A percentile compares a stretch with the other conserved stretches of the same genome.
phyloP scores from a whole-genome alignment of 2,888 invertebrate genomes.

The Doris montereyensis region DNA sequence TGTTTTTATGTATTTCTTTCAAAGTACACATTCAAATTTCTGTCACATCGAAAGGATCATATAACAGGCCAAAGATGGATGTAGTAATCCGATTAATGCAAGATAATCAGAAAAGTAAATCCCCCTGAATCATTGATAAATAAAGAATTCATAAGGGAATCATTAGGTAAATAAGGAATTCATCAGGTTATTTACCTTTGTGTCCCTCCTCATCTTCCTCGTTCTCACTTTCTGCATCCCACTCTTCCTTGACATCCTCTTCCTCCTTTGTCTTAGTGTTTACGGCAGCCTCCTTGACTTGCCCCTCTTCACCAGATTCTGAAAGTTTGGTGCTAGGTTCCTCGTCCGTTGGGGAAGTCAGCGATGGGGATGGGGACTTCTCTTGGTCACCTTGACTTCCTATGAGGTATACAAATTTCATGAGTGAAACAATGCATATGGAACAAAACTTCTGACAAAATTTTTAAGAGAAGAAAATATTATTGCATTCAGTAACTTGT shows the following conservation, averaged over 20 bases:
- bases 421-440: neutral
- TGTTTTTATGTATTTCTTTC: too few species aligned
- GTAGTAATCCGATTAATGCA: too few species aligned
- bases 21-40: too few species aligned
- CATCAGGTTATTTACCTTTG: too few species aligned
- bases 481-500: too few species aligned
- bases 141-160: too few species aligned
- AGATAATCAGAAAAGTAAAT: too few species aligned
- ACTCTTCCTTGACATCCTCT: constrained; percentile 47
- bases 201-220: constrained; percentile 70
- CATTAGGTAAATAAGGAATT: too few species aligned
- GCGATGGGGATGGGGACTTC: constrained; percentile 46
- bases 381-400: constrained; percentile 28
- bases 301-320: constrained; percentile 29
- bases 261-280: constrained; percentile 36
- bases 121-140: too few species aligned
- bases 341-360: constrained; percentile 48
- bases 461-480: neutral
- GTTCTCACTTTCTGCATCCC: constrained; percentile 72
- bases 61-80: too few species aligned
- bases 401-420: neutral
- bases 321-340: constrained; percentile 21
- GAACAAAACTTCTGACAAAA: neutral
- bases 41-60: too few species aligned
- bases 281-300: neutral